These are phyloP conservation scores for Lycia hirtaria DNA, from an alignment of 2,888 invertebrate genomes.

Conservation along the genomic window DNA sequence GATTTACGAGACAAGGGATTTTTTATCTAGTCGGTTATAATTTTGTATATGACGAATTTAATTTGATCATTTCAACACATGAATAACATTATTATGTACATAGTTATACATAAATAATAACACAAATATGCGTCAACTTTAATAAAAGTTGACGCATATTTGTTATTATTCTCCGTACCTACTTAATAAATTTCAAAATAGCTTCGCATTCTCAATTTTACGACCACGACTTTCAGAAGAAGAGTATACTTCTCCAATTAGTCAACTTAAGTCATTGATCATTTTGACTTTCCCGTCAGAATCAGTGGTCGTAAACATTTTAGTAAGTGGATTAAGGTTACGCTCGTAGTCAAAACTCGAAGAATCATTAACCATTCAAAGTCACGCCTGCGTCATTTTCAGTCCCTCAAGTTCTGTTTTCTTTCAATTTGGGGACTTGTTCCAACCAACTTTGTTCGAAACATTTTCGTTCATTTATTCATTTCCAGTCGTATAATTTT, in stretches of 20 bases:
- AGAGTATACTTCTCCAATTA: background rate
- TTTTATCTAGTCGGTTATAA: background rate
- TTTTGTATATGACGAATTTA: too few relatives aligned
- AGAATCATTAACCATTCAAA: conserved; percentile 20
- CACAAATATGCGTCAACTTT: too few relatives aligned
- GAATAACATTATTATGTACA: too few relatives aligned
- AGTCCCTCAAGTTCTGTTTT: conserved; percentile 21
- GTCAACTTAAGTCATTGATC: conserved; percentile 1
- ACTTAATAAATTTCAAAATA: too few relatives aligned
- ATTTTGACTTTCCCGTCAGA: background rate
- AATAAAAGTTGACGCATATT: too few relatives aligned
- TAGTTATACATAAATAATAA: too few relatives aligned
- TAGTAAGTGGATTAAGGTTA: conserved; percentile 11
- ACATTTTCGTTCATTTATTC: conserved; percentile 11
- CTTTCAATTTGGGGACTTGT: conserved; percentile 20
- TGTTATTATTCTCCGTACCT: too few relatives aligned
- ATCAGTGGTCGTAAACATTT: conserved; percentile 11
- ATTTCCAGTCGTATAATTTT: background rate
- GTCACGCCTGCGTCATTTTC: conserved; percentile 18
- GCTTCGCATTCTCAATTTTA: too few relatives aligned
- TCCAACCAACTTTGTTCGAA: conserved; percentile 13
- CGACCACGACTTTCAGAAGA: background rate
- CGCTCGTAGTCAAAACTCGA: conserved; percentile 10
- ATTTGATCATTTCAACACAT: too few relatives aligned
- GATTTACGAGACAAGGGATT: conserved; percentile 10